Evolutionary conservation across 2,888 invertebrate genomes (phyloP).

Genomic region (Pimpla rufipes): DNA sequence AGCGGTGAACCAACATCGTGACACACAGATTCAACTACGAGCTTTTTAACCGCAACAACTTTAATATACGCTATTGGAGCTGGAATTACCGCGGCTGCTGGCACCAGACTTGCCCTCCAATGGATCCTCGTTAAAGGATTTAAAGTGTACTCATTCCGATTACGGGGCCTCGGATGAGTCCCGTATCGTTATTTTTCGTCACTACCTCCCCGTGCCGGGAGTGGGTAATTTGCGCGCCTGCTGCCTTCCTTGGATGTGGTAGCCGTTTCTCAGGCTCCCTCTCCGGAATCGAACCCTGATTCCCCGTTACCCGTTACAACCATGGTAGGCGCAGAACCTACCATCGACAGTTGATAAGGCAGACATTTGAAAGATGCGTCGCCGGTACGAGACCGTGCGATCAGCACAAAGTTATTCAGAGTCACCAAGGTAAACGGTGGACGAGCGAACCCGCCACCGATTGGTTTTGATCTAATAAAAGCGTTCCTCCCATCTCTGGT

Average conservation of each 20-base stretch:
- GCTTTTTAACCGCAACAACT: slow-evolving; percentile 90
- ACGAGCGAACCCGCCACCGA: slow-evolving; percentile 87
- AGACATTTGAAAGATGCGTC: slow-evolving; percentile 89
- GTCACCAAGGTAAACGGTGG: slow-evolving; percentile 85
- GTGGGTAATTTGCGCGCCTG: slow-evolving; percentile 90
- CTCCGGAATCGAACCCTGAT: slow-evolving; percentile 88
- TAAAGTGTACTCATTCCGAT: slow-evolving; percentile 87
- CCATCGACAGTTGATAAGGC: slow-evolving; percentile 90
- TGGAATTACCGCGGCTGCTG: slow-evolving; percentile 91
- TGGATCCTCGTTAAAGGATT: slow-evolving; percentile 88
- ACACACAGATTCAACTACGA: slow-evolving; percentile 87
- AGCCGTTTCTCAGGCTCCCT: slow-evolving; percentile 82
- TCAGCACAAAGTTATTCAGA: slow-evolving; percentile 85
- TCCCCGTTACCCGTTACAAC: slow-evolving; percentile 90
- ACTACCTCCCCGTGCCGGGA: slow-evolving; percentile 88
- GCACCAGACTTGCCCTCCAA: slow-evolving; percentile 90
- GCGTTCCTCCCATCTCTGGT: slow-evolving; percentile 84
- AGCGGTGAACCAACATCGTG: slow-evolving; percentile 86
- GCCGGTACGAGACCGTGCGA: slow-evolving; percentile 84
- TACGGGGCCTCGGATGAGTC: slow-evolving; percentile 86
- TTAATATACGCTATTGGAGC: slow-evolving; percentile 88
- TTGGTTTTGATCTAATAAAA: slow-evolving; percentile 16
- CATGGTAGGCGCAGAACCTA: slow-evolving; percentile 89
- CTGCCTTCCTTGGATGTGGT: slow-evolving; percentile 91
- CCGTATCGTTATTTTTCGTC: slow-evolving; percentile 86